phyloP scores from a whole-genome alignment of 2,113 vertebrate genomes.

The Cyprichromis sp. region DNA sequence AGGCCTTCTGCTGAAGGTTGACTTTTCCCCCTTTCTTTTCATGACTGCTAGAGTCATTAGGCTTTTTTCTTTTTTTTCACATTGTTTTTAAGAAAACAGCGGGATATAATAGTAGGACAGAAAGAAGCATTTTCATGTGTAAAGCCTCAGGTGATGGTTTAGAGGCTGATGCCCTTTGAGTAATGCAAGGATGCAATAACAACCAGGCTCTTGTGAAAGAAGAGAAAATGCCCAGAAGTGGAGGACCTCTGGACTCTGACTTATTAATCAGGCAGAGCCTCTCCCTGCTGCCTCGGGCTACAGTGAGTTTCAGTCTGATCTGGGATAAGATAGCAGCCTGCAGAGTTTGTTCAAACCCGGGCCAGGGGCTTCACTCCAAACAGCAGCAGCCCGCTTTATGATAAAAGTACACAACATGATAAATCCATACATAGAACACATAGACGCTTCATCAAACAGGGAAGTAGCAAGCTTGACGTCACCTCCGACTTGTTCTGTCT shows the following conservation, averaged over 20 bases:
- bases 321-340: slow-evolving; percentile 20
- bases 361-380: slow-evolving; percentile 2
- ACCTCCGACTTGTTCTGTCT: neutral
- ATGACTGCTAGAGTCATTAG: slow-evolving; percentile 76
- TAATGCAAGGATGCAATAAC: slow-evolving; percentile 52
- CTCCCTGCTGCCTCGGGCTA: slow-evolving; percentile 1
- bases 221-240: slow-evolving; percentile 65
- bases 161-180: slow-evolving; percentile 21
- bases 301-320: slow-evolving; percentile 14
- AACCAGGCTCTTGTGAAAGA: slow-evolving; percentile 64
- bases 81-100: slow-evolving; percentile 44
- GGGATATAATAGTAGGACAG: slow-evolving; percentile 30
- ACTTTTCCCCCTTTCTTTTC: slow-evolving; percentile 68
- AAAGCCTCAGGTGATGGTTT: slow-evolving; percentile 58
- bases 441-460: neutral
- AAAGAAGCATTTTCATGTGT: slow-evolving; percentile 39
- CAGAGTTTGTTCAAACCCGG: slow-evolving; percentile 16
- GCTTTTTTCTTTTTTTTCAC: slow-evolving; percentile 13
- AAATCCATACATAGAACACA: neutral
- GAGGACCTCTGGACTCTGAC: slow-evolving; percentile 63
- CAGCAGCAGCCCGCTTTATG: slow-evolving; percentile 6
- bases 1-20: slow-evolving; percentile 72
- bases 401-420: neutral
- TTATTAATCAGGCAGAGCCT: slow-evolving; percentile 64
- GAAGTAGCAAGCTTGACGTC: accelerated